Conservation (phyloP, 2,888 invertebrate genomes). For the Sinodicranocentrus sp. region DNA sequence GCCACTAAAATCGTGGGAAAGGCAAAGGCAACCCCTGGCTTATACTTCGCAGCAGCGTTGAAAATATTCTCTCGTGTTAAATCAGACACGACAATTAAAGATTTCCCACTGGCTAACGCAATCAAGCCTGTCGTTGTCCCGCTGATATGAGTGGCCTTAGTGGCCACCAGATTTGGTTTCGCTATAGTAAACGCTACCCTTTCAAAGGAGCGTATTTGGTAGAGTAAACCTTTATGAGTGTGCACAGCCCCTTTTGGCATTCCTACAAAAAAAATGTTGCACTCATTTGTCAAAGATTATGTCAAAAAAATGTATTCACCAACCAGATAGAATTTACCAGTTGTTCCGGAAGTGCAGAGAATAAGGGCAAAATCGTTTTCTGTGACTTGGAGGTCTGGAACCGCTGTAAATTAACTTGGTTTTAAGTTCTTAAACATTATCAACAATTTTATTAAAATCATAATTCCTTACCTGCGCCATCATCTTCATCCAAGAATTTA, state of each 20-base stretch:
- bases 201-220: conserved; percentile 35
- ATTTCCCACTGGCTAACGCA: conserved; percentile 48
- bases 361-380: conserved; percentile 67
- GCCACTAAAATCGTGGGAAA: conserved; percentile 50
- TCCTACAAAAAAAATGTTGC: not conserved
- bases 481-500: conserved; percentile 44
- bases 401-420: not conserved
- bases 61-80: conserved; percentile 66
- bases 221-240: conserved; percentile 60
- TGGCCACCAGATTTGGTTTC: conserved; percentile 43
- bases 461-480: conserved; percentile 22
- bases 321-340: conserved; percentile 36
- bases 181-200: not conserved
- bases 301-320: not conserved
- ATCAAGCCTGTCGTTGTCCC: conserved; percentile 54
- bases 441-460: not conserved
- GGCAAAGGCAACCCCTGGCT: conserved; percentile 55
- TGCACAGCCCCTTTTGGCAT: conserved; percentile 71
- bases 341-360: conserved; percentile 72
- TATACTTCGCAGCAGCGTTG: conserved; percentile 68
- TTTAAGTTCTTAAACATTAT: too few relatives aligned
- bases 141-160: conserved; percentile 72
- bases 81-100: conserved; percentile 53
- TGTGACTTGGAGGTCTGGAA: conserved; percentile 11
- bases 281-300: not conserved